A percentile compares a stretch with the other conserved stretches of the same genome.
Evolutionary conservation across 2,888 invertebrate genomes (phyloP).

Genomic region (Strigamia transsilvanica): DNA sequence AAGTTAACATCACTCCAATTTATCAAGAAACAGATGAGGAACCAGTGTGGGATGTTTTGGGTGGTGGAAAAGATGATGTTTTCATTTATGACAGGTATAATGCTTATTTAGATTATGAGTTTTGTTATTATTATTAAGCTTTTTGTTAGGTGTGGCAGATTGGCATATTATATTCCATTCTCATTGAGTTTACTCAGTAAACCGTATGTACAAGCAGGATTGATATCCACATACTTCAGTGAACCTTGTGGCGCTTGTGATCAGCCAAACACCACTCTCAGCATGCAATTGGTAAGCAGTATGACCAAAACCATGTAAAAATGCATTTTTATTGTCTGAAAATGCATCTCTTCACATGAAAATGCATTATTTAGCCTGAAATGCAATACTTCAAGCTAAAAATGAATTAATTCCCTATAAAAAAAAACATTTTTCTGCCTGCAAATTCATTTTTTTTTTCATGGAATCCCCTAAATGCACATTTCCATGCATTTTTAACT

Average conservation of each 20-base stretch:
- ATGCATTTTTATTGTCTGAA: too few relatives aligned
- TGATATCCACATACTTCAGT: background rate
- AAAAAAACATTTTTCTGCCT: too few relatives aligned
- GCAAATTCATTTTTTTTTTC: too few relatives aligned
- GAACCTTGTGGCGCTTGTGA: slow-evolving; percentile 50
- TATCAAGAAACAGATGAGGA: slow-evolving; percentile 60
- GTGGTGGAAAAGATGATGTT: slow-evolving; percentile 62
- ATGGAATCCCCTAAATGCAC: too few relatives aligned
- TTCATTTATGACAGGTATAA: slow-evolving; percentile 62
- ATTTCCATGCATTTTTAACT: too few relatives aligned
- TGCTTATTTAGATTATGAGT: background rate
- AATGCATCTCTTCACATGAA: too few relatives aligned
- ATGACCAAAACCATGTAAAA: too few relatives aligned
- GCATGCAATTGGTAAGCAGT: background rate
- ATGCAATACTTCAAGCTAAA: too few relatives aligned
- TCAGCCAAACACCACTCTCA: background rate
- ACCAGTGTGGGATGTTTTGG: slow-evolving; percentile 59
- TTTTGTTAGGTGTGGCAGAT: slow-evolving; percentile 60
- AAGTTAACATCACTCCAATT: slow-evolving; percentile 57
- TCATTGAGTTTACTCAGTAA: slow-evolving; percentile 58
- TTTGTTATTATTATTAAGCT: background rate
- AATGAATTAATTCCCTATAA: too few relatives aligned
- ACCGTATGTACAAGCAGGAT: slow-evolving; percentile 2
- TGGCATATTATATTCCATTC: slow-evolving; percentile 60
- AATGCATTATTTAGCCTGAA: too few relatives aligned